A percentile compares a stretch with the other conserved stretches of the same genome.
Conservation (phyloP, 1,140 invertebrate species). For the Ganaspis sp. region DNA sequence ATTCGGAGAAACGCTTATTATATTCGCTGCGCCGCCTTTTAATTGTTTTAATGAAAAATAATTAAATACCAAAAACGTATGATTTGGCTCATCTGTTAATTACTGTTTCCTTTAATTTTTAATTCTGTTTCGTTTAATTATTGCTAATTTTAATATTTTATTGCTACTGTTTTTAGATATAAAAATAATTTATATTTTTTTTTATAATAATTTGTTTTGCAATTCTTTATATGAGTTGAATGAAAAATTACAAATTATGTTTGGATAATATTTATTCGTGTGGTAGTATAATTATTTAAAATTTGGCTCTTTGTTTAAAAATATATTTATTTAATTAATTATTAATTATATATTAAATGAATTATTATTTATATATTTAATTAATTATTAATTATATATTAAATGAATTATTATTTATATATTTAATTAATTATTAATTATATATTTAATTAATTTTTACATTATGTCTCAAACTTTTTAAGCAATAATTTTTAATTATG, state of each 20-base stretch:
- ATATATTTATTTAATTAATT: too few relatives aligned
- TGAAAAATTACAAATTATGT: too few relatives aligned
- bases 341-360: too few relatives aligned
- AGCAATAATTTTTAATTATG: neutral
- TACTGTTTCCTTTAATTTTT: neutral
- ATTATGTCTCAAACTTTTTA: neutral
- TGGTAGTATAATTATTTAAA: too few relatives aligned
- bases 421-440: neutral
- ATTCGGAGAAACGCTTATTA: constrained; percentile 2
- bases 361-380: neutral
- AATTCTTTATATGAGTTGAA: too few relatives aligned
- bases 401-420: neutral
- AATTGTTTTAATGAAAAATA: neutral
- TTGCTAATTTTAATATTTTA: too few relatives aligned
- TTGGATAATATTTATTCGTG: too few relatives aligned
- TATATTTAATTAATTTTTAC: neutral
- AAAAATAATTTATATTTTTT: too few relatives aligned
- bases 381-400: neutral
- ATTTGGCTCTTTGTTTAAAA: too few relatives aligned
- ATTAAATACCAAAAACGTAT: neutral
- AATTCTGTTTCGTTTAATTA: too few relatives aligned
- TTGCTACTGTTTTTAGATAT: too few relatives aligned
- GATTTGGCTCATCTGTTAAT: neutral
- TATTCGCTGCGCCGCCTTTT: neutral
- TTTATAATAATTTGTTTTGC: too few relatives aligned